Percentiles rank a stretch among this genome's conserved stretches.
Conservation (phyloP, 2,888 invertebrate species). For the Caenorhabditis angaria region DNA sequence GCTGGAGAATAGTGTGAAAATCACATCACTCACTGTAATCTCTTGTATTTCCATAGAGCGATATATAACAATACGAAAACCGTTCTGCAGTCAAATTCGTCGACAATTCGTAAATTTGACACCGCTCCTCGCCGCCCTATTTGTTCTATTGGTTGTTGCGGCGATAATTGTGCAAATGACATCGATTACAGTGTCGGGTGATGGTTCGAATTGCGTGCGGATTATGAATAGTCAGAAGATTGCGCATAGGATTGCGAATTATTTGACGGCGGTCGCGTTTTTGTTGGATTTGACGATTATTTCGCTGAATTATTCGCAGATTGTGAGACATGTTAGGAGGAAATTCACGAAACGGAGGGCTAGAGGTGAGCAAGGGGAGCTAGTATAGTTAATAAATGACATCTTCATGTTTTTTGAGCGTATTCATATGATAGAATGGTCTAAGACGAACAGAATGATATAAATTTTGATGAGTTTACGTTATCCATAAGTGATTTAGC, state of each 20-base stretch:
- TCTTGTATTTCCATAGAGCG: slow-evolving; percentile 69
- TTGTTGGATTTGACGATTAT: slow-evolving; percentile 58
- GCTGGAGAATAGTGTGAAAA: slow-evolving; percentile 65
- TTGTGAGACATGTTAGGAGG: slow-evolving; percentile 66
- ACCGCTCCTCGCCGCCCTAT: slow-evolving; percentile 60
- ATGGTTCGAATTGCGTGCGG: slow-evolving; percentile 60
- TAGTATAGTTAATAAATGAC: too few relatives aligned
- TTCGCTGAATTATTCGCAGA: slow-evolving; percentile 67
- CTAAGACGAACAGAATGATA: too few relatives aligned
- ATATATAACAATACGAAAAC: slow-evolving; percentile 69
- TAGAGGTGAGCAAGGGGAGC: slow-evolving; percentile 53
- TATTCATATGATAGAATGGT: too few relatives aligned
- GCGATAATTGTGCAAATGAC: slow-evolving; percentile 56
- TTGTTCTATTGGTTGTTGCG: slow-evolving; percentile 52
- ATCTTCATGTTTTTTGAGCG: too few relatives aligned
- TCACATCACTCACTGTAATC: slow-evolving; percentile 66
- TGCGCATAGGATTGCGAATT: slow-evolving; percentile 39
- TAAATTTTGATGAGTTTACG: too few relatives aligned
- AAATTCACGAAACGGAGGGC: slow-evolving; percentile 69
- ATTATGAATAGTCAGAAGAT: slow-evolving; percentile 39
- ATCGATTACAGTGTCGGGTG: slow-evolving; percentile 50
- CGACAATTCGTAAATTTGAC: slow-evolving; percentile 64
- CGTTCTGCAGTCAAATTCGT: slow-evolving; percentile 67
- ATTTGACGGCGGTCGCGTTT: slow-evolving; percentile 55
- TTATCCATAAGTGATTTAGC: too few relatives aligned